Evolutionary conservation across 2,797 vertebrate species (phyloP), one percentile per base, ranked within the genome.

Genomic region (Neosalanx taihuensis): DNA sequence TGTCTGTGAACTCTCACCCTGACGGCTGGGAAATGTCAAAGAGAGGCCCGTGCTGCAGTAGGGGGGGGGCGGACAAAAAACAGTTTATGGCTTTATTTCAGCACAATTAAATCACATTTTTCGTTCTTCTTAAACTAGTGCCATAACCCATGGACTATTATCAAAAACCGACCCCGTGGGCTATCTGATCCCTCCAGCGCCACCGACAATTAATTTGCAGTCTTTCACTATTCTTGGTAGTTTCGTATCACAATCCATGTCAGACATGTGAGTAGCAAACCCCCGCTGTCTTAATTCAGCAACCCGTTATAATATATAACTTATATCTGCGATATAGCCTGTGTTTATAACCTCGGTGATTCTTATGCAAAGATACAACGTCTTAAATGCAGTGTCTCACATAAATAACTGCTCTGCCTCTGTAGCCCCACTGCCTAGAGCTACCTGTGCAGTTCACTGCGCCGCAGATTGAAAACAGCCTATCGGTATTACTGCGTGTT

Each of bases 1-100:
- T 92, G 93, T 92, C 92, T 84, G 88, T 91, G 92, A 94, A 94
- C 93, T 93, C 89, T 94, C 90, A 94, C 91, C 92, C 91, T 89
- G 90, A 87, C 92, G 92, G 89, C 91, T 82, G 90, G 91, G 90
- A 93, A 92, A 93, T 93, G 92, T 93, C 93, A 94, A 85, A 84
- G 87, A 89, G 88, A 93, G 93, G 92, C 93, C 93, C 92, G 89
- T 90, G 92, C 89, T 92, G 93, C 92, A 91, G 92, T 88, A 89
- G 89, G 90, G 90, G 89, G 90, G 90, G 89, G 71, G 73, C 67
- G 57, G 49, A 58, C 41, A 76, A 90, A 87, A 75, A 89, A 86
- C 65, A 87, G 67, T 86, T 81, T 81, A 78, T 84, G 81, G 81
- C 86, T 85, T 81, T 83, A 73, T 79, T 86, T 70, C 75, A 72